These are phyloP conservation scores for Catharus ustulatus DNA, from an alignment of 2,797 vertebrate genomes.

Conservation along the genomic window DNA sequence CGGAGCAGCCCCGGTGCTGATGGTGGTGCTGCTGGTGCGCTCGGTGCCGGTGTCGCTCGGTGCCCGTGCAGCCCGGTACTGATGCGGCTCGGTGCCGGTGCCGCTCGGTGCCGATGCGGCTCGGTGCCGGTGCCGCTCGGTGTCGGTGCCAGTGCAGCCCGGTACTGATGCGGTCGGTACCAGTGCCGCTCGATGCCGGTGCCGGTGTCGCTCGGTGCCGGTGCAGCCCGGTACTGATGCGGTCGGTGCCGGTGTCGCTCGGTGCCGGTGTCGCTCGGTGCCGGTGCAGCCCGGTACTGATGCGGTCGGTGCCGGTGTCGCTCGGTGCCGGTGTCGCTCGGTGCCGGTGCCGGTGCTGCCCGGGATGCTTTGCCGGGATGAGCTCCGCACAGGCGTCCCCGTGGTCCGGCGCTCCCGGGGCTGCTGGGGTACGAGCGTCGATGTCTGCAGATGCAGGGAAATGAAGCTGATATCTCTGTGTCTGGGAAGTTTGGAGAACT, in stretches of 20 bases:
- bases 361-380: rapidly evolving
- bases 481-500: conserved; percentile 40
- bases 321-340: no score
- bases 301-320: no score
- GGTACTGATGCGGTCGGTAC: no score
- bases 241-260: not conserved
- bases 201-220: no score
- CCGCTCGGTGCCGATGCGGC: not conserved
- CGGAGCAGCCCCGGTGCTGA: not conserved
- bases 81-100: not conserved
- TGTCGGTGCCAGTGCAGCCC: no score
- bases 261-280: not conserved
- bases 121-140: not conserved
- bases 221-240: not conserved
- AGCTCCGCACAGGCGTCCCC: not conserved
- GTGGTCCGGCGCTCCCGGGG: rapidly evolving
- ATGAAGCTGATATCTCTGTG: not conserved
- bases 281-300: not conserved
- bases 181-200: no score
- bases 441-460: not conserved
- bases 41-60: not conserved
- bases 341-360: not conserved
- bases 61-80: not conserved
- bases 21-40: no score
- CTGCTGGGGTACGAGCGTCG: rapidly evolving